Base-by-base conservation (phyloP, 1,140 invertebrate genomes). In the Brachystomella parvula region DNA sequence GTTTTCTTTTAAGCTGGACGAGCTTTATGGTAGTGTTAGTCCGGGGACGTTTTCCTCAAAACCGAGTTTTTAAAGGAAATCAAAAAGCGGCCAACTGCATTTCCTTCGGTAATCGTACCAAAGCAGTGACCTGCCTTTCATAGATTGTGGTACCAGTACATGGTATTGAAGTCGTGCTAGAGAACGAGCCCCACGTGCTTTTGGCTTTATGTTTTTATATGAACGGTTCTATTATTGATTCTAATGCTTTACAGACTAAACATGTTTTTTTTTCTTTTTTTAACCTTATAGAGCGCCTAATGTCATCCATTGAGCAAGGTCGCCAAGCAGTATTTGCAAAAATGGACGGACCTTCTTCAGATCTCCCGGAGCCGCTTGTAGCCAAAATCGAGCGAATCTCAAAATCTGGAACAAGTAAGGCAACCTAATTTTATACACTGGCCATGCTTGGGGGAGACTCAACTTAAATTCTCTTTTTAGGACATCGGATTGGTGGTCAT, bases 401-500 rank as follows among this genome's bases (percentile, higher is more conserved):
- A 62, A 84, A 84, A 78, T 75, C 78, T 59, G 82, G 83, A 63
- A 84, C 82, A 69, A 85, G 86, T 87, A 80, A 83, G 83, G 81
- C 15, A 63, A 30, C 44, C 67, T 39, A 60, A 28, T 47, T 57
- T n/a, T 12, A 47, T 49, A 47, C 39, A 47, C 3, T 21, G 3
- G 3, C 12, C 17, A 21, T 24, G 9, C 3, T 62, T 3, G 44
- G 35, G 29, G 24, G 58, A 24, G 6, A 28, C 31, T 60, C 21
- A 60, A 30, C 19, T 26, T 60, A 21, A 26, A 57, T 29, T 57
- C 21, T 57, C 3, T 53, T 64, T 74, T 71, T 82, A 84, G 64
- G 82, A 89, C 76, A 85, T 47, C 84, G 83, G 78, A 88, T 92
- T 75, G 90, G 89, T 64, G 90, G 87, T 58, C 82, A 87, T 70